Evolutionary conservation across 2,797 vertebrate genomes (phyloP), one percentile per base, ranked within the genome.

Genomic region (Choloepus didactylus): DNA sequence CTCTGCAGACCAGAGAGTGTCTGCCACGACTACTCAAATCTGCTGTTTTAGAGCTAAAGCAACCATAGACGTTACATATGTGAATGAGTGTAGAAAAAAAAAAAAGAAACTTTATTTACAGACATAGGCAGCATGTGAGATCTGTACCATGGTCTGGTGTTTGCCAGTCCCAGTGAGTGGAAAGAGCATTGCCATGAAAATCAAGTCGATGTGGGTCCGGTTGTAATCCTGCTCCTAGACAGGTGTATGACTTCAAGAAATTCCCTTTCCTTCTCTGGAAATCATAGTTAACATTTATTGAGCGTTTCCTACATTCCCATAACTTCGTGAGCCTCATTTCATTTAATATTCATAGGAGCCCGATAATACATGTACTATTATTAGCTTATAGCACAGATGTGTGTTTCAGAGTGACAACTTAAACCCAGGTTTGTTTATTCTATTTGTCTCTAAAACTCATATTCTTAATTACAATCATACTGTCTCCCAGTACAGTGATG

Each of bases 371-470:
- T 14, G 10, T n/a, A 29, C 12, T 54, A 59, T 80, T 81, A 46
- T 56, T 86, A 82, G 35, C 51, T 91, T 72, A 82, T 25, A 81
- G 38, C 15, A 54, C 16, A 89, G n/a, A 10, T 76, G 35, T 81
- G 59, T 56, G 44, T 95, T 91, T 91, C 69, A 82, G 23, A 95
- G 16, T 91, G n/a, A 85, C 31, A 75, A 6, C 5, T 77, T 64
- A 88, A 90, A 72, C 3, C 25, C 16, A 85, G 9, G 35, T 60
- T 18, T 83, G 12, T 76, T 79, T 87, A 75, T 77, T 60, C 18
- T 87, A 7, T 76, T 83, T 86, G 69, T 76, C 8, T 69, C 35
- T 89, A 25, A 91, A 83, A 2, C 5, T 79, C 64, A 16, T 72
- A 72, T 83, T 89, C 21, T 87, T 59, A 91, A 54, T 86, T 86